Base-by-base conservation (phyloP, 2,113 vertebrate species). In the Pomatostomus ruficeps region DNA sequence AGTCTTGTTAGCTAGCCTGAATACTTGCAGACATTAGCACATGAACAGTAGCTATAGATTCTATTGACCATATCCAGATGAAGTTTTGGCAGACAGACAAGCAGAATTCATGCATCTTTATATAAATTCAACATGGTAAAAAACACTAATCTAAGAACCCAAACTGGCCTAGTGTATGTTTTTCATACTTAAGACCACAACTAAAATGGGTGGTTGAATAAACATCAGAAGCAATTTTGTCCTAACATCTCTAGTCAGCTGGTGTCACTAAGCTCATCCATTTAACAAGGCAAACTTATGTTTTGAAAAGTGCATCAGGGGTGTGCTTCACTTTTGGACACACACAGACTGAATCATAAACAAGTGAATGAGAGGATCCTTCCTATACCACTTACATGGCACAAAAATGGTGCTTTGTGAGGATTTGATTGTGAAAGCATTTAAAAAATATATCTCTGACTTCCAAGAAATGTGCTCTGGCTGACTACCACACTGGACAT, bases 1-100 rank as follows among this genome's bases (percentile, higher is more conserved):
- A 31, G 23, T 58, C 84, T 91, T 87, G 61, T 94, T 90, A 95
- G 55, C 46, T 91, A 80, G 51, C 54, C 92, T 81, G 85, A 89
- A 38, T 57, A 59, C 51, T 71, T 73, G 66, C 70, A 67, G 83
- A 57, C 22, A 21, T 8, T 51, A 88, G 45, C 26, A 57, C 36
- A 55, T 31, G 45, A 79, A 68, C 55, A 59, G 67, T 23, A 40
- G 57, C 29, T 79, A 55, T 42, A 80, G 71, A 54, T 21, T 38
- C 2, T 12, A 75, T 38, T 45, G 85, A 66, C 48, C 43, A 75
- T 25, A 93, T 36, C 78, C 65, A 72, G 70, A 93, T 68, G 29
- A 85, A 16, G 66, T 38, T 91, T 43, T 67, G 91, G 66, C 68
- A 88, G 62, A 33, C 40, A 92, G 71, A 67, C 29, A 96, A 88